These are phyloP conservation scores for Drosophila lini DNA, from an alignment of 1,140 invertebrate species.

Conservation along the genomic window DNA sequence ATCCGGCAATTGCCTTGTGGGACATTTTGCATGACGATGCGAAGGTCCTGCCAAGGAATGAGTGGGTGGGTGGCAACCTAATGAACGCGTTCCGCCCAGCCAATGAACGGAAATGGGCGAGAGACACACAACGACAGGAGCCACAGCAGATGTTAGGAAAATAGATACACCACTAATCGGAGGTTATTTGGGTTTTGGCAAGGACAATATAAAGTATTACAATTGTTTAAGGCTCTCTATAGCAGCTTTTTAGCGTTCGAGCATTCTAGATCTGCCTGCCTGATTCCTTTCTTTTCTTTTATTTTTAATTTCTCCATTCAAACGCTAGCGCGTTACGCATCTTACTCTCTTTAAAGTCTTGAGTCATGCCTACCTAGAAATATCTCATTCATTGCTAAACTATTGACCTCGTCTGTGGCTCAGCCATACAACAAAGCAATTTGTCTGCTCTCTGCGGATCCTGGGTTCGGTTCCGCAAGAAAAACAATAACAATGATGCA, in stretches of 20 bases:
- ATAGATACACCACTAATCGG: neutral
- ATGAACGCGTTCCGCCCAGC: constrained; percentile 71
- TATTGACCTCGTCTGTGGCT: neutral
- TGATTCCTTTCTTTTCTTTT: neutral
- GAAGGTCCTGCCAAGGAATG: constrained; percentile 12
- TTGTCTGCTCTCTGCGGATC: constrained; percentile 23
- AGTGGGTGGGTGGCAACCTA: constrained; percentile 47
- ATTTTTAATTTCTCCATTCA: neutral
- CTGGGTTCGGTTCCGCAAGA: constrained; percentile 17
- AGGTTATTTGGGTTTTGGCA: neutral
- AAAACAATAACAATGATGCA: constrained; percentile 80
- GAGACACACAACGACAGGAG: constrained; percentile 51
- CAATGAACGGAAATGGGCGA: constrained; percentile 56
- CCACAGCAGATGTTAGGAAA: constrained; percentile 3
- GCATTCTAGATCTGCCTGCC: neutral
- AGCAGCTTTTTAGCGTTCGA: too few relatives aligned
- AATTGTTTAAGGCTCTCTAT: too few relatives aligned
- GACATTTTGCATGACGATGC: constrained; percentile 66
- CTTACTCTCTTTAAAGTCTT: neutral
- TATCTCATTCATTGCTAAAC: neutral
- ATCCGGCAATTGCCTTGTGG: constrained; percentile 71
- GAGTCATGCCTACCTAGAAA: neutral
- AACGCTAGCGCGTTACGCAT: neutral
- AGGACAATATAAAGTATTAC: too few relatives aligned
- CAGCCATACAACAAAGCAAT: constrained; percentile 10